phyloP scores from a whole-genome alignment of 37 sponge, comb jelly and placozoan genomes.

The Diacarnus erythraeanus region DNA sequence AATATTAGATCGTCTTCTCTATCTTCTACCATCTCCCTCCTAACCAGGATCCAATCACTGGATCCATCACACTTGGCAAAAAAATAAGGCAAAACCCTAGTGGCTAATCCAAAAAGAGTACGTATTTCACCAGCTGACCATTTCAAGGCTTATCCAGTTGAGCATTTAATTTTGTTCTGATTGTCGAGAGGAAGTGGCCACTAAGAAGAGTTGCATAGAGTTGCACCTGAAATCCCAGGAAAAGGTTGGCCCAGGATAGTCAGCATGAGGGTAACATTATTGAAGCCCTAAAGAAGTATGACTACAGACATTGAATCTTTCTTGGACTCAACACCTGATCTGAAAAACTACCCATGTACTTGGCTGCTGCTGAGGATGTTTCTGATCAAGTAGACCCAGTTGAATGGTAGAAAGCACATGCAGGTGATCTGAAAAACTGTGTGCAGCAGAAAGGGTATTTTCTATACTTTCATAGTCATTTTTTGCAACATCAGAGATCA shows the following conservation, averaged over 20 bases:
- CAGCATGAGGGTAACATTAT: constrained; percentile 16
- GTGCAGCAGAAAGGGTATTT: no score
- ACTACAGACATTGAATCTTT: constrained; percentile 9
- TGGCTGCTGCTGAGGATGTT: constrained; percentile 38
- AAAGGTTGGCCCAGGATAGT: neutral
- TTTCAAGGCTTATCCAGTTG: no score
- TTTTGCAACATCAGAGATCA: no score
- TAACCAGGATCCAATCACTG: neutral
- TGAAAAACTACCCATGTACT: constrained; percentile 13
- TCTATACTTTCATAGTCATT: no score
- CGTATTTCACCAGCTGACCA: constrained; percentile 12
- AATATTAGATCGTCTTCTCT: neutral
- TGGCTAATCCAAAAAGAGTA: constrained; percentile 21
- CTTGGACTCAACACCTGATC: constrained; percentile 18
- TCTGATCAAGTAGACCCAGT: no score
- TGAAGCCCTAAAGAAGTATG: constrained; percentile 26
- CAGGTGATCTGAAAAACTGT: neutral
- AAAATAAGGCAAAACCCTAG: no score
- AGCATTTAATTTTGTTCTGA: constrained; percentile 23
- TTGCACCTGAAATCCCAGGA: constrained; percentile 23
- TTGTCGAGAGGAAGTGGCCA: constrained; percentile 35
- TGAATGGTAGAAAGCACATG: neutral
- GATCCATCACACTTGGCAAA: constrained; percentile 17
- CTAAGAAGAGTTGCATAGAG: constrained; percentile 20
- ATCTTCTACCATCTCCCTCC: no score